Evolutionary conservation across 2,888 invertebrate species (phyloP).

Genomic region (Netelia inedita): DNA sequence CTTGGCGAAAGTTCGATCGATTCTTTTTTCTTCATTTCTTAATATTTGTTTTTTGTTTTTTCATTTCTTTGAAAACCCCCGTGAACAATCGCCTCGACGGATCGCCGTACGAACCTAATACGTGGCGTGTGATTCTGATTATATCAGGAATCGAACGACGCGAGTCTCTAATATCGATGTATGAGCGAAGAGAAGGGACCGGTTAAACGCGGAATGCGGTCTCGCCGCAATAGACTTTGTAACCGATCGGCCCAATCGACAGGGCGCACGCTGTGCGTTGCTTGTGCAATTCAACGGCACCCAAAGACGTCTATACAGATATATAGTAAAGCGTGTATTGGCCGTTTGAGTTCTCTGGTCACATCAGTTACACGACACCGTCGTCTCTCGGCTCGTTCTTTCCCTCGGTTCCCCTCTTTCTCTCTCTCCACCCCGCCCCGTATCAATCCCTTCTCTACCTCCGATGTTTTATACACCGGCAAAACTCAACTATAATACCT

Average conservation of each 20-base stretch:
- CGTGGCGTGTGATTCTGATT: neutral
- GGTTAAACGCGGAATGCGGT: conserved; percentile 81
- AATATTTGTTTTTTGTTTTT: too few relatives aligned
- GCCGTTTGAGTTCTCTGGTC: conserved; percentile 76
- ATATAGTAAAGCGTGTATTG: conserved; percentile 48
- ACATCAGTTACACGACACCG: conserved; percentile 78
- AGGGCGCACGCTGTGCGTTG: conserved; percentile 52
- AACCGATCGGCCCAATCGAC: conserved; percentile 77
- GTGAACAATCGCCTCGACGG: neutral
- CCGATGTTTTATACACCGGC: conserved; percentile 45
- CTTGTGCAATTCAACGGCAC: conserved; percentile 71
- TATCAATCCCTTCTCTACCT: conserved; percentile 15
- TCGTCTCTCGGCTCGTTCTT: conserved; percentile 66
- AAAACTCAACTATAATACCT: conserved; percentile 64
- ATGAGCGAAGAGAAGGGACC: conserved; percentile 75
- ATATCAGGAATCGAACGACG: conserved; percentile 18
- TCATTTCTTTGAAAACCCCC: neutral
- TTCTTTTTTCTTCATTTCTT: too few relatives aligned
- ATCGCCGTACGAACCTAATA: neutral
- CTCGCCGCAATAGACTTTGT: conserved; percentile 80
- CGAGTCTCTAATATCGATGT: conserved; percentile 64
- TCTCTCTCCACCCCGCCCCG: conserved; percentile 16
- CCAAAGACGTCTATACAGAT: conserved; percentile 49
- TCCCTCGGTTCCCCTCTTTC: conserved; percentile 53
- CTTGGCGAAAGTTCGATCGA: neutral